Conservation (phyloP, 2,113 vertebrate genomes). For the Tetrao urogallus region DNA sequence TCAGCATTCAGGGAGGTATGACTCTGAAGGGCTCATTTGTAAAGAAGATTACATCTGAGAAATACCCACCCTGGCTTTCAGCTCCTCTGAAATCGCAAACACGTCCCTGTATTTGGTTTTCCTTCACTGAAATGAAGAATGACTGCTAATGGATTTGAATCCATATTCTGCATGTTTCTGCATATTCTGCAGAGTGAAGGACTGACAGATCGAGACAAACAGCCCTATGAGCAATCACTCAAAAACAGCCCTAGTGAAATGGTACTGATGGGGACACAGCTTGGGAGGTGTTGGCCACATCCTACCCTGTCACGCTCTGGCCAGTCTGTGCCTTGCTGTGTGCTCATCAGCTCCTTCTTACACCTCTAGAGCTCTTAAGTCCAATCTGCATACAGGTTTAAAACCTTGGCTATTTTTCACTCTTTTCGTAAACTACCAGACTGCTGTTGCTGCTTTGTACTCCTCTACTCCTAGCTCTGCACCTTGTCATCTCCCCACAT, state of each 20-base stretch:
- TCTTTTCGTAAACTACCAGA: background rate
- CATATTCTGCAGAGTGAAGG: background rate
- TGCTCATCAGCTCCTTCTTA: background rate
- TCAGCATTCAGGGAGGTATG: background rate
- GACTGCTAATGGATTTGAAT: background rate
- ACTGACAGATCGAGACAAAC: background rate
- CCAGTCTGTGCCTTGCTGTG: background rate
- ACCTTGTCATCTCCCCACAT: background rate
- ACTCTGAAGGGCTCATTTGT: background rate
- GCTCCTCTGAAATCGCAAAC: background rate
- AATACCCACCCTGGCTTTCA: background rate
- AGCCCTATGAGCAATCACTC: background rate
- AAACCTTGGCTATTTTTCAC: background rate
- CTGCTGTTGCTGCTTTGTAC: background rate
- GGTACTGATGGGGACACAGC: background rate
- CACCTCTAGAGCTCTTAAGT: background rate
- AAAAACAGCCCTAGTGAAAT: background rate
- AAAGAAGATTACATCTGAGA: background rate
- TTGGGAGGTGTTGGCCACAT: rapidly evolving
- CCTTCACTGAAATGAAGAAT: background rate
- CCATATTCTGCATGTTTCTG: background rate
- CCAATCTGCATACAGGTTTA: background rate
- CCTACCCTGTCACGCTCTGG: background rate
- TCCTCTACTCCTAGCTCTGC: background rate
- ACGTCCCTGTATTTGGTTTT: background rate